Base-by-base conservation (phyloP, 2,797 vertebrate genomes). In the Emydoidea blandingii region DNA sequence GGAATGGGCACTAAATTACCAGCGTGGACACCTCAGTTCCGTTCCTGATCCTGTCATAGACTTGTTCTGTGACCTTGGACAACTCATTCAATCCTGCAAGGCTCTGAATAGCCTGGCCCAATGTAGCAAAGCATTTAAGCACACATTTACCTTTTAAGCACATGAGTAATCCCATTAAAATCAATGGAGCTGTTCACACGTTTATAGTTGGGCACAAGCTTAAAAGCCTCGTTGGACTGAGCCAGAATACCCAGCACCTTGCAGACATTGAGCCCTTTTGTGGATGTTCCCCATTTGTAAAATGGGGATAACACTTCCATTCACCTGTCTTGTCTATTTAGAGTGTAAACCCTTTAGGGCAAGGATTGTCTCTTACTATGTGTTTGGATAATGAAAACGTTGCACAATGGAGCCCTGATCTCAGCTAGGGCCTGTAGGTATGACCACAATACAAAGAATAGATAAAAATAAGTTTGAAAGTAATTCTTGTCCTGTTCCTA, bases 341-440 rank as follows among this genome's bases (percentile, higher is more conserved):
- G 91, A 95, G 79, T 37, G 29, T 47, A 44, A 76, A 4, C 25
- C 47, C 23, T 72, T 47, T 76, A 49, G 57, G 44, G 44, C 10
- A 76, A 29, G 11, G 15, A 62, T 88, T 81, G 21, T 27, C 29
- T 88, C 6, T 90, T 7, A 52, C 10, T 29, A 1, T 21, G 1
- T 47, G 52, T 86, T 81, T 93, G 29, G 79, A 81, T 65, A 90
- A 12, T 72, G 62, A 95, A 95, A 92, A 82, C 5, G 78, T 87
- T 68, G 6, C 44, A 91, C 16, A 83, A 78, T 27, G 41, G 84
- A 89, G 8, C 16, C 62, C 82, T 15, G 8, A 1, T 89, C 84
- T 89, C 79, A 84, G 18, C 44, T 34, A 37, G 59, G 87, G 9
- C 49, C 37, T 25, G 78, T 34, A 59, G 11, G 78, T 59, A 91